phyloP scores from a whole-genome alignment of 2,888 invertebrate species.

The Diadromus collaris region DNA sequence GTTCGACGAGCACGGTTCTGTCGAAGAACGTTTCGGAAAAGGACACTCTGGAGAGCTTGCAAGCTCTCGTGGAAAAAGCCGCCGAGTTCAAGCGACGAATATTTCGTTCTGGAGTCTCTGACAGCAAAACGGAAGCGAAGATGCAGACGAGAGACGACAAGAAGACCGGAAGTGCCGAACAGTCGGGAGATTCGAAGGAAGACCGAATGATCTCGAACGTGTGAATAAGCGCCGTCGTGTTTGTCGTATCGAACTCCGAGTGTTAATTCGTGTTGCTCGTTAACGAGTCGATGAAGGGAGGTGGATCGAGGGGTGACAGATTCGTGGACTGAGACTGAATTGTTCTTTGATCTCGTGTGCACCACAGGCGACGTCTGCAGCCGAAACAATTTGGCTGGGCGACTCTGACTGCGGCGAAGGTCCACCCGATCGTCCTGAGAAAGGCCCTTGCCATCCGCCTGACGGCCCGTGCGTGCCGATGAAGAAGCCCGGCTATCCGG shows the following conservation, averaged over 20 bases:
- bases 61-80: slow-evolving; percentile 61
- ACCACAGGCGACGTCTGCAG: slow-evolving; percentile 15
- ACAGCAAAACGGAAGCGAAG: slow-evolving; percentile 55
- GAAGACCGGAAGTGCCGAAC: slow-evolving; percentile 9
- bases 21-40: slow-evolving; percentile 44
- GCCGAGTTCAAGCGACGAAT: slow-evolving; percentile 62
- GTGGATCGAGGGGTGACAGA: slow-evolving; percentile 50
- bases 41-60: slow-evolving; percentile 60
- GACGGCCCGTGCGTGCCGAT: slow-evolving; percentile 70
- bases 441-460: slow-evolving; percentile 71
- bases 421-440: slow-evolving; percentile 64
- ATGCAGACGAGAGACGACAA: neutral
- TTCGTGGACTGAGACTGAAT: slow-evolving; percentile 37
- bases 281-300: slow-evolving; percentile 50
- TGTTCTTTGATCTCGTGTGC: slow-evolving; percentile 46
- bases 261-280: slow-evolving; percentile 10
- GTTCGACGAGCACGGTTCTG: neutral
- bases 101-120: slow-evolving; percentile 52
- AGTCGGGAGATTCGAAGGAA: slow-evolving; percentile 29
- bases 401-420: slow-evolving; percentile 71
- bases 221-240: slow-evolving; percentile 29
- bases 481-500: slow-evolving; percentile 70
- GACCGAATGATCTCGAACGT: slow-evolving; percentile 44
- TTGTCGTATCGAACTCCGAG: neutral
- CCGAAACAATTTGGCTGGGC: slow-evolving; percentile 60